Conservation (phyloP, 2,113 vertebrate genomes). For the Syngnathus typhle region DNA sequence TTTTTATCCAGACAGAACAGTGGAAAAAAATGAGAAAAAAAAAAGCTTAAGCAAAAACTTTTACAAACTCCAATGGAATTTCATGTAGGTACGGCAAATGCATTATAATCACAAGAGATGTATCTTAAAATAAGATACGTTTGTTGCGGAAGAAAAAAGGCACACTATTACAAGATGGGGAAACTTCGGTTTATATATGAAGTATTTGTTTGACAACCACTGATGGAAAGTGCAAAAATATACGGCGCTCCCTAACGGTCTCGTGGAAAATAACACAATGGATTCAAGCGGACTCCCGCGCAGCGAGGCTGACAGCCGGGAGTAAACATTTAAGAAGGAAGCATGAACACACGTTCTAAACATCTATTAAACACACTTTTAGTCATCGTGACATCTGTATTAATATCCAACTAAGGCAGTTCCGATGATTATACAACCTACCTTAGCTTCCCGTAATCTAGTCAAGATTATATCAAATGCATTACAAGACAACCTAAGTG, state of each 20-base stretch:
- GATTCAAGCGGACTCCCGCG: constrained; percentile 63
- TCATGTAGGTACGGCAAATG: not conserved
- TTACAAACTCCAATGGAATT: not conserved
- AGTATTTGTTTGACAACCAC: not conserved
- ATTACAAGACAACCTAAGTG: not conserved
- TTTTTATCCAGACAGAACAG: no score
- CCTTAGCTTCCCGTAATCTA: not conserved
- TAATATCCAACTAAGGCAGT: not conserved
- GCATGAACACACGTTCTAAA: no score
- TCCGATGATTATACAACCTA: not conserved
- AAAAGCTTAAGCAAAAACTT: not conserved
- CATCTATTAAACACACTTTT: not conserved
- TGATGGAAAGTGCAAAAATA: not conserved
- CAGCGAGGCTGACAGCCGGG: constrained; percentile 27
- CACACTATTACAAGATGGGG: no score
- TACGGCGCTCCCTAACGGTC: not conserved
- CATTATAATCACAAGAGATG: no score
- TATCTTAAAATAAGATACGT: no score
- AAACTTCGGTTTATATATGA: no score
- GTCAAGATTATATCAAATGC: not conserved
- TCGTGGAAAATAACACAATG: constrained; percentile 16
- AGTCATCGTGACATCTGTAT: not conserved
- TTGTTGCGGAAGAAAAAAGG: no score
- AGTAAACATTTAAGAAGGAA: no score
- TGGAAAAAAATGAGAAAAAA: no score